Percentiles rank a stretch among this genome's conserved stretches.
phyloP scores from a whole-genome alignment of 2,797 vertebrate species.

The Lithobates pipiens region DNA sequence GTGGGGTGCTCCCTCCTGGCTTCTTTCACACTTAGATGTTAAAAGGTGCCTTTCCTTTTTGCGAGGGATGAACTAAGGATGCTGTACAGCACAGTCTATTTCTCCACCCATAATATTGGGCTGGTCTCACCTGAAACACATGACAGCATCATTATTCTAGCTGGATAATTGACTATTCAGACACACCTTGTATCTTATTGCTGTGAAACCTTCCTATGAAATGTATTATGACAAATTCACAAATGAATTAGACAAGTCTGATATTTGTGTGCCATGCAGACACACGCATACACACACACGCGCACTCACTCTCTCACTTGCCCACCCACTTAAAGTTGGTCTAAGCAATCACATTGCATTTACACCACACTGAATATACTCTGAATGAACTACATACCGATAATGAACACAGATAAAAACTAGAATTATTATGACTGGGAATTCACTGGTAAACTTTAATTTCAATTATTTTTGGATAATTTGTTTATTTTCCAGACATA shows the following conservation, averaged over 20 bases:
- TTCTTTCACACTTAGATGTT: conserved; percentile 72
- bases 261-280: neutral
- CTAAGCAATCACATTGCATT: neutral
- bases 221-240: conserved; percentile 34
- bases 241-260: conserved; percentile 11
- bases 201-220: conserved; percentile 70
- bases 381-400: neutral
- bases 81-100: conserved; percentile 76
- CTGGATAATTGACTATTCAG: conserved; percentile 74
- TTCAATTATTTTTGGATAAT: too few relatives aligned
- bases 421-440: neutral
- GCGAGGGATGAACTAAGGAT: conserved; percentile 74
- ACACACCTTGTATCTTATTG: conserved; percentile 84
- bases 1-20: conserved; percentile 64
- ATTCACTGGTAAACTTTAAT: too few relatives aligned
- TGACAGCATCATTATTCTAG: conserved; percentile 79
- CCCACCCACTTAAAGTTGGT: neutral
- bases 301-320: too few relatives aligned
- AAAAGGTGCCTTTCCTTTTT: conserved; percentile 70
- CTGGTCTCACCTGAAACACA: conserved; percentile 76
- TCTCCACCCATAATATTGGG: conserved; percentile 79
- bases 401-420: neutral
- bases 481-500: too few relatives aligned
- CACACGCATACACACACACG: neutral
- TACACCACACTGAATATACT: neutral